Evolutionary conservation across 2,797 vertebrate species (phyloP), one percentile per base, ranked within the genome.

Genomic region (Epinephelus awoara): DNA sequence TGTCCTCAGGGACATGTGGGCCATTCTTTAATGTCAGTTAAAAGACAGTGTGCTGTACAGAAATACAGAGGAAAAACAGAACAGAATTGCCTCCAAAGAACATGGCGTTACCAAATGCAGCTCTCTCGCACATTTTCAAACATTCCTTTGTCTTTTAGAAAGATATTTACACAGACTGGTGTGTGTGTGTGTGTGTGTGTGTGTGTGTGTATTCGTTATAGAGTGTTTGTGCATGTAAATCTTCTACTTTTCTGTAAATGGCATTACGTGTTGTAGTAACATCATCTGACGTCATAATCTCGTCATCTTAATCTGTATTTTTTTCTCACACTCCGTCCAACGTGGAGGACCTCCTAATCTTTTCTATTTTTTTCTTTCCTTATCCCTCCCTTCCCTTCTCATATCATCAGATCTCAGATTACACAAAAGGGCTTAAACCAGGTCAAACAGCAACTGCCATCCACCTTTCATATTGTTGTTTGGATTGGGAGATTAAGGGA

Each of bases 401-500:
- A 70, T 68, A 52, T 80, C 55, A 84, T 75, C 61, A 85, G 55
- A 83, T 75, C 71, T 75, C 80, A 91, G 87, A 93, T 92, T 93
- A 90, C 82, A 86, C 69, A 78, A 71, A 78, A 87, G 75, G 67
- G 47, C 52, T 92, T 90, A 91, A 89, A 1, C 2, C 77, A 80
- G 85, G 85, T 90, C 85, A 79, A 69, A 78, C 54, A 84, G 54
- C 66, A 62, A 80, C 78, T 57, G 54, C 38, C 52, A 46, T 74
- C 67, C 82, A 92, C 85, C 88, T 91, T 90, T 93, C 74, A 62
- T 87, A 85, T 85, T 77, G 76, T 84, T 84, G 87, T 86, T 87
- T 85, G 86, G 80, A 87, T 87, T 72, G 47, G 56, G 79, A 91
- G 94, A 94, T 93, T 92, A 92, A 65, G 73, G 65, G 83, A 58